Conservation (phyloP, 2,797 vertebrate species). For the Acrocephalus scirpaceus region DNA sequence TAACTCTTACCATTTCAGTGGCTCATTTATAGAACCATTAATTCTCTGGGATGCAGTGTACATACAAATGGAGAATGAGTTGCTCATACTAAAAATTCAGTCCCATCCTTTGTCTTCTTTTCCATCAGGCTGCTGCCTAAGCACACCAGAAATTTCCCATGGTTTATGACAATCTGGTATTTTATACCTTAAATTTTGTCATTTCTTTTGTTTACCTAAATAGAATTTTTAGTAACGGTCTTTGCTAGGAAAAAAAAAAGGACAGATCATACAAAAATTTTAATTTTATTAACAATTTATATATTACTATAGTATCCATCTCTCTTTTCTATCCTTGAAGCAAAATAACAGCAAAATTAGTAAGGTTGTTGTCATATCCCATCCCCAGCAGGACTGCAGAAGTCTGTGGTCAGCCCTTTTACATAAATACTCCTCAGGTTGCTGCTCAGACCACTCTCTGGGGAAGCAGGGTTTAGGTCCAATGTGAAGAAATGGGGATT, state of each 20-base stretch:
- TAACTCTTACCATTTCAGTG: slow-evolving; percentile 1
- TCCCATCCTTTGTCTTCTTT: background rate
- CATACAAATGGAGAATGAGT: background rate
- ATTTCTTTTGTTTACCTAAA: background rate
- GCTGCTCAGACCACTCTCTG: background rate
- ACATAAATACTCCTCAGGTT: background rate
- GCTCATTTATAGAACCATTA: slow-evolving; percentile 9
- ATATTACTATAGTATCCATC: background rate
- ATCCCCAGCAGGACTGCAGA: background rate
- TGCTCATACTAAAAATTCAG: background rate
- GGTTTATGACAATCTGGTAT: background rate
- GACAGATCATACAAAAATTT: background rate
- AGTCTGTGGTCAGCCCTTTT: background rate
- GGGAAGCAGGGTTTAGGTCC: background rate
- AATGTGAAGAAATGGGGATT: background rate
- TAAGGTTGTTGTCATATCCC: background rate
- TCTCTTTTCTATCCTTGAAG: background rate
- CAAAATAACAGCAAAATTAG: background rate
- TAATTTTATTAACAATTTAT: background rate
- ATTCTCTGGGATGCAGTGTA: background rate
- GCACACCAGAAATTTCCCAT: background rate
- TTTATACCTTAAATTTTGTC: background rate
- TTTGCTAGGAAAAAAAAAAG: background rate
- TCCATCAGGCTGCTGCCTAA: background rate
- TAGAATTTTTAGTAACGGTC: background rate